phyloP scores from a whole-genome alignment of 1,140 invertebrate genomes.

The Orchesella cincta region DNA sequence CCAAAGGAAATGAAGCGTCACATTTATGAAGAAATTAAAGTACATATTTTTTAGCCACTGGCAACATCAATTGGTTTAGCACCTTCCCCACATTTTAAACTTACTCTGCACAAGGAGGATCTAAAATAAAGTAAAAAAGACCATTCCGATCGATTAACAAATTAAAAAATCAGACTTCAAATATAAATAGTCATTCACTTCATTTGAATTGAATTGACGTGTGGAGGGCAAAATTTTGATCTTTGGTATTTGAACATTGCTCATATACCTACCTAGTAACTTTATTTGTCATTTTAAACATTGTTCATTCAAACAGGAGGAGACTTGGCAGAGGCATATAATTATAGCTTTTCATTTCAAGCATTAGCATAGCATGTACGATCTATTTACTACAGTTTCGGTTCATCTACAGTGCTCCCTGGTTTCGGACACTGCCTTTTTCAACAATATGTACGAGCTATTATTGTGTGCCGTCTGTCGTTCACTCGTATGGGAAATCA shows the following conservation, averaged over 20 bases:
- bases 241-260: not conserved
- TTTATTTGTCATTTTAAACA: no score
- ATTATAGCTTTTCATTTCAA: no score
- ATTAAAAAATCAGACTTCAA: slow-evolving; percentile 8
- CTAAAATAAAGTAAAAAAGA: not conserved
- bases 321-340: no score
- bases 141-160: slow-evolving; percentile 27
- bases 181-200: slow-evolving; percentile 22
- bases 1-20: slow-evolving; percentile 1
- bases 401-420: no score
- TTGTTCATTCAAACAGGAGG: no score
- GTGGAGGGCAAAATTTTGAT: slow-evolving; percentile 17
- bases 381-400: no score
- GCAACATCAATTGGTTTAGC: no score
- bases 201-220: slow-evolving; percentile 26
- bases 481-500: not conserved
- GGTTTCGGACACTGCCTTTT: not conserved
- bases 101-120: not conserved
- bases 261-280: no score
- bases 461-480: not conserved
- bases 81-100: not conserved
- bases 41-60: slow-evolving; percentile 6
- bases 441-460: no score
- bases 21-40: slow-evolving; percentile 21
- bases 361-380: no score